Evolutionary conservation across 2,888 invertebrate species (phyloP).

Genomic region (Sphaerophoria rueppellii): DNA sequence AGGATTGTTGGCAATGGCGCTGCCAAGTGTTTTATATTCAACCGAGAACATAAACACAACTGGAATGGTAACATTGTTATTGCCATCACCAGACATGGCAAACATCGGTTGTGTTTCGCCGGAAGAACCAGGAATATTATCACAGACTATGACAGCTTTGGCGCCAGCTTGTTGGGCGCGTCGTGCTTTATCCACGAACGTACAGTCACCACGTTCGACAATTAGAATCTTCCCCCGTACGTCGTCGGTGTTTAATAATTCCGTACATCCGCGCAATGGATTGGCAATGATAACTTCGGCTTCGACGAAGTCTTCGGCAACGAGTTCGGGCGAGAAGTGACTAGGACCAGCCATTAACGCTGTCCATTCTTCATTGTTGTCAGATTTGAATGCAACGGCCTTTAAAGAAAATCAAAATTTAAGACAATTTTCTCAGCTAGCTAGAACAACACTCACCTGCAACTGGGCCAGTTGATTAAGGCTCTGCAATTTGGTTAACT

Average conservation of each 20-base stretch:
- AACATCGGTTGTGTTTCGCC: conserved; percentile 91
- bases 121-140: conserved; percentile 90
- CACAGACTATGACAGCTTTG: conserved; percentile 91
- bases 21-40: conserved; percentile 88
- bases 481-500: conserved; percentile 89
- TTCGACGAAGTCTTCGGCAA: conserved; percentile 85
- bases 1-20: conserved; percentile 84
- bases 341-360: conserved; percentile 91
- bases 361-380: conserved; percentile 81
- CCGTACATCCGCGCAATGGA: conserved; percentile 87
- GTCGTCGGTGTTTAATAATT: conserved; percentile 84
- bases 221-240: conserved; percentile 90
- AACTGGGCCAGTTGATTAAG: conserved; percentile 81
- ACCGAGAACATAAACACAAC: conserved; percentile 93
- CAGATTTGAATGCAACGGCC: conserved; percentile 82
- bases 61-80: conserved; percentile 92
- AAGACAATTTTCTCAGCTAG: not conserved
- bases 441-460: conserved; percentile 77
- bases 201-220: conserved; percentile 95
- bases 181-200: conserved; percentile 95
- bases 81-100: conserved; percentile 98
- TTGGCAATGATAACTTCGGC: conserved; percentile 86
- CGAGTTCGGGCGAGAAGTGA: conserved; percentile 92
- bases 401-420: conserved; percentile 71
- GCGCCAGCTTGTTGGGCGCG: conserved; percentile 92